A percentile compares a stretch with the other conserved stretches of the same genome.
Evolutionary conservation across 2,888 invertebrate genomes (phyloP).

Genomic region (Ectemnius cavifrons): DNA sequence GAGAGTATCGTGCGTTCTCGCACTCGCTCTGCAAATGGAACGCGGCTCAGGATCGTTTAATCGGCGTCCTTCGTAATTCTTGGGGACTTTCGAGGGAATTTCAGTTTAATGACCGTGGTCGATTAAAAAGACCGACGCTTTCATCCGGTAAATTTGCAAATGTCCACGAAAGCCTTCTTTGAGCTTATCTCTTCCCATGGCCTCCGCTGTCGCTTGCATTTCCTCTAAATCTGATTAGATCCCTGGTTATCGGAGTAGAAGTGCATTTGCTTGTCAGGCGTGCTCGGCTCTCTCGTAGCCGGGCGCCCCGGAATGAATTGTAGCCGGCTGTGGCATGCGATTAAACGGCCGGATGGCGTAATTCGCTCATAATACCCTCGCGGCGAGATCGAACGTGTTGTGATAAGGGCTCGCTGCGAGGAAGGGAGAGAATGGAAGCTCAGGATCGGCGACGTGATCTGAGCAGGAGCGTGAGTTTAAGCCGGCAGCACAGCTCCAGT

Average conservation of each 20-base stretch:
- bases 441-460: constrained; percentile 30
- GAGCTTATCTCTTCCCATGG: no score
- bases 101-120: constrained; percentile 2
- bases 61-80: constrained; percentile 8
- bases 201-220: no score
- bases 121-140: no score
- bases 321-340: constrained; percentile 2
- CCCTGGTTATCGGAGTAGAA: no score
- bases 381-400: constrained; percentile 13
- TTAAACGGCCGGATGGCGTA: constrained; percentile 5
- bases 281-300: no score
- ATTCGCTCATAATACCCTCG: constrained; percentile 10
- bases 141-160: no score
- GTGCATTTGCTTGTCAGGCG: no score
- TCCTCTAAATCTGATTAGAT: no score
- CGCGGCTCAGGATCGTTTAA: constrained; percentile 5
- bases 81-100: neutral
- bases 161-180: no score
- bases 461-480: constrained; percentile 5
- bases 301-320: neutral
- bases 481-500: constrained; percentile 7
- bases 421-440: constrained; percentile 11
- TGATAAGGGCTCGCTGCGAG: constrained; percentile 17
- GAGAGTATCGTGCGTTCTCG: constrained; percentile 18
- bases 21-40: constrained; percentile 35